A percentile compares a stretch with the other conserved stretches of the same genome.
These are phyloP conservation scores for Thymelicus lineola DNA, from an alignment of 2,888 invertebrate genomes.

Conservation along the genomic window DNA sequence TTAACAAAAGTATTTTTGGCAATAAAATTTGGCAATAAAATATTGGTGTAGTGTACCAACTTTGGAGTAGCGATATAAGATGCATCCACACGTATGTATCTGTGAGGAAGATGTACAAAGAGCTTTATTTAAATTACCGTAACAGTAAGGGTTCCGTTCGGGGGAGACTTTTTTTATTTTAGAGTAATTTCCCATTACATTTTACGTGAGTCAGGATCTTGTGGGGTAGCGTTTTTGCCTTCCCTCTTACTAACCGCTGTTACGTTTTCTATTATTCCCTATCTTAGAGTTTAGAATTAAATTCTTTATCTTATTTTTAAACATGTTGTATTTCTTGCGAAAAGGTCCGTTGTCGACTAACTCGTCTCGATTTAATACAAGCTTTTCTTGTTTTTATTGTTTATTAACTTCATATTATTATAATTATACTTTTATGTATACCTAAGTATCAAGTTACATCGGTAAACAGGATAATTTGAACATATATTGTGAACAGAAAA, in stretches of 20 bases:
- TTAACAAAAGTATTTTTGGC: too few species aligned
- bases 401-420: too few species aligned
- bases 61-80: background rate
- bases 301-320: conserved; percentile 36
- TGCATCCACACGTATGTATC: background rate
- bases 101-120: conserved; percentile 17
- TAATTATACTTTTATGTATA: too few species aligned
- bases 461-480: too few species aligned
- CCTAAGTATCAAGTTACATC: too few species aligned
- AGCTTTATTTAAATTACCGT: conserved; percentile 73
- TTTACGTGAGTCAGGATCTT: conserved; percentile 71
- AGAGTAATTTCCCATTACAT: conserved; percentile 81
- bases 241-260: conserved; percentile 55
- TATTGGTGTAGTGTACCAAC: background rate
- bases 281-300: conserved; percentile 40
- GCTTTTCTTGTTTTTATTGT: background rate
- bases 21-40: too few species aligned
- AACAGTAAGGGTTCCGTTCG: conserved; percentile 70
- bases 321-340: background rate
- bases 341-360: too few species aligned
- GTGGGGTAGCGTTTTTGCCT: conserved; percentile 68
- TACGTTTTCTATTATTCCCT: conserved; percentile 54
- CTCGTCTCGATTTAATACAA: background rate
- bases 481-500: too few species aligned
- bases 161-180: conserved; percentile 77